Evolutionary conservation across 92 coral and sea anemone species (phyloP), one percentile per base, ranked within the genome.

Genomic region (Blastomussa wellsi): DNA sequence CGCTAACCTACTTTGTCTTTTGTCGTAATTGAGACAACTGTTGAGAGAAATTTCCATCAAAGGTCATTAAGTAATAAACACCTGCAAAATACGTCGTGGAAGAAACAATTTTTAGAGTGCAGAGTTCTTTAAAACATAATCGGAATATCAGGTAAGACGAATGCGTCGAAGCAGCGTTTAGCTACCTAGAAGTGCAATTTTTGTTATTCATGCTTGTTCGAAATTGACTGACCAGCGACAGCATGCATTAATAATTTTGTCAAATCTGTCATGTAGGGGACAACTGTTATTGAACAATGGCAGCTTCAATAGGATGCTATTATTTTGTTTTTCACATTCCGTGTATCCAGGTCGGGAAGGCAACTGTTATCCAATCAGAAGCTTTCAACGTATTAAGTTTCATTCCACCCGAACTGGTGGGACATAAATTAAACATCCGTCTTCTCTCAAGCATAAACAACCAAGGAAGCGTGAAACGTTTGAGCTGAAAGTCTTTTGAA

Each of bases 381-480:
- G 62, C 44, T 1, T 29, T 22, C 13, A 57, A 1, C 19, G 41
- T 74, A 39, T 47, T 59, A 32, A 41, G 33, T 83, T 37, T 28
- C 42, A 60, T 74, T 31, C 52, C 47, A 2, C 44, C 60, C 24
- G 41, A 39, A 51, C 87, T 57, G 87, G 87, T 83, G 87, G 66
- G 38, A 35, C 57, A 74, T 83, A 3, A 83, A 83, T 83, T 60
- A 83, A 74, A 83, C 87, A 83, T 83, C 31, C 72, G 41, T 60
- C 79, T 53, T 38, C 55, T 74, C 60, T 74, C 47, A 29, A 60
- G 74, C 31, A 26, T 59, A 83, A 83, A 83, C 87, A 60, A 57
- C 29, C 29, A 5, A 72, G 73, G 74, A 24, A 24, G 57, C 51
- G 47, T 60, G 41, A 7, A 83, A 83, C 47, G 28, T 74, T 32